Conservation (phyloP, 2,113 vertebrate genomes). For the Dissostichus mawsoni region DNA sequence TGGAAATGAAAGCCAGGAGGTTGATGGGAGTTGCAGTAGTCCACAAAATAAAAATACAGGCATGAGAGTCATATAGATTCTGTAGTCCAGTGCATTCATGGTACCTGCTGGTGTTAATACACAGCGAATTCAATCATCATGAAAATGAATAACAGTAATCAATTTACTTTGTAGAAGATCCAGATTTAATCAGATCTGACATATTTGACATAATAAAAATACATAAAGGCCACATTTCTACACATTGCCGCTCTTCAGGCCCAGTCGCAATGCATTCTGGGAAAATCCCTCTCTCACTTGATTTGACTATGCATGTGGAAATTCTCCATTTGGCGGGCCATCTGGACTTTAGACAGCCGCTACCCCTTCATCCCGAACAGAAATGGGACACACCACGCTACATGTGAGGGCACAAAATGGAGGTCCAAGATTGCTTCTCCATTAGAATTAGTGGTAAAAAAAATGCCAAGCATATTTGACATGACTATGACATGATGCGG, state of each 20-base stretch:
- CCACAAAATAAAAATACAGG: not conserved
- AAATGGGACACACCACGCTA: constrained; percentile 23
- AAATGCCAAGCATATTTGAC: not conserved
- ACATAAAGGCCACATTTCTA: not conserved
- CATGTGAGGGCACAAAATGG: constrained; percentile 16
- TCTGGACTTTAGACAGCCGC: constrained; percentile 26
- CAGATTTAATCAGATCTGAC: not conserved
- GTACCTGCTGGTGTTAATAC: not conserved
- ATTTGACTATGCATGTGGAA: constrained; percentile 39
- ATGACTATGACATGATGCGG: no score
- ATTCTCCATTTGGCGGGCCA: constrained; percentile 32
- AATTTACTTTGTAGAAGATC: not conserved
- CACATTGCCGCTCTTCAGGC: not conserved
- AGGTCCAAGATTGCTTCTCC: not conserved
- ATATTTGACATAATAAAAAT: not conserved
- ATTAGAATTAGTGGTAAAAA: not conserved
- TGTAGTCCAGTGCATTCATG: not conserved
- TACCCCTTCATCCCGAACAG: constrained; percentile 18
- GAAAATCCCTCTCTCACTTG: not conserved
- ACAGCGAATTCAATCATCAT: not conserved
- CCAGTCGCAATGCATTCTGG: constrained; percentile 8
- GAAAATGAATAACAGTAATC: not conserved
- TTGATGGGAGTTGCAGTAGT: not conserved
- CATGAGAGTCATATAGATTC: not conserved
- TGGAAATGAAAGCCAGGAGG: not conserved